phyloP scores from a whole-genome alignment of 64 coral and sea anemone species.

The Orbicella faveolata region DNA sequence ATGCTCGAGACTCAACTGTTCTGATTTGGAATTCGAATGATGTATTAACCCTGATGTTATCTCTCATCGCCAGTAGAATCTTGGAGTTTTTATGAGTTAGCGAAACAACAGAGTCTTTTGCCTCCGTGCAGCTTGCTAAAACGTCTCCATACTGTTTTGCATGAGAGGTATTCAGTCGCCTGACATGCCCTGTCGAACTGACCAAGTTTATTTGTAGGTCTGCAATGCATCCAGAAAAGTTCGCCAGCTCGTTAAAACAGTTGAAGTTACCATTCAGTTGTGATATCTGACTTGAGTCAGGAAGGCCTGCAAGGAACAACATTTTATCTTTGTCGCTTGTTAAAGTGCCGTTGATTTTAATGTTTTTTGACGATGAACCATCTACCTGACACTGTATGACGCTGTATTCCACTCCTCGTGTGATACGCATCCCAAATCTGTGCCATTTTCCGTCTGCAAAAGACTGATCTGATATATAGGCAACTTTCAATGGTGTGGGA shows the following conservation, averaged over 20 bases:
- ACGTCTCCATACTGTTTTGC: slow-evolving; percentile 9
- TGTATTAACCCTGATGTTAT: background rate
- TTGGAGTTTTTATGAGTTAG: slow-evolving; percentile 9
- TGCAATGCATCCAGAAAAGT: slow-evolving; percentile 26
- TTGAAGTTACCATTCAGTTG: background rate
- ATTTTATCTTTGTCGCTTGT: too few species aligned
- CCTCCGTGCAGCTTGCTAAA: background rate
- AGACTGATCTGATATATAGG: background rate
- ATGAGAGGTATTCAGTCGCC: background rate
- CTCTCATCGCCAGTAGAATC: background rate
- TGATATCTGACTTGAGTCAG: background rate
- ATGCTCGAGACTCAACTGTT: background rate
- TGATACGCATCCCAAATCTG: background rate
- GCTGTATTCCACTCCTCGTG: background rate
- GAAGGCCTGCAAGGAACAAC: background rate
- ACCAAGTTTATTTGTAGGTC: slow-evolving; percentile 2
- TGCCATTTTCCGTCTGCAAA: slow-evolving; percentile 9
- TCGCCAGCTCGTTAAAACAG: background rate
- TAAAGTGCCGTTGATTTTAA: background rate
- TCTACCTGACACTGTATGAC: background rate
- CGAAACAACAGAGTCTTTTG: background rate
- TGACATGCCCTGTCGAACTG: background rate
- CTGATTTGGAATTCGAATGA: slow-evolving; percentile 23
- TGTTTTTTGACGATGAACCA: background rate
- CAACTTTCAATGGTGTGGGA: background rate